Base-by-base conservation (phyloP, 2,113 vertebrate species). In the Catharus fuscescens region DNA sequence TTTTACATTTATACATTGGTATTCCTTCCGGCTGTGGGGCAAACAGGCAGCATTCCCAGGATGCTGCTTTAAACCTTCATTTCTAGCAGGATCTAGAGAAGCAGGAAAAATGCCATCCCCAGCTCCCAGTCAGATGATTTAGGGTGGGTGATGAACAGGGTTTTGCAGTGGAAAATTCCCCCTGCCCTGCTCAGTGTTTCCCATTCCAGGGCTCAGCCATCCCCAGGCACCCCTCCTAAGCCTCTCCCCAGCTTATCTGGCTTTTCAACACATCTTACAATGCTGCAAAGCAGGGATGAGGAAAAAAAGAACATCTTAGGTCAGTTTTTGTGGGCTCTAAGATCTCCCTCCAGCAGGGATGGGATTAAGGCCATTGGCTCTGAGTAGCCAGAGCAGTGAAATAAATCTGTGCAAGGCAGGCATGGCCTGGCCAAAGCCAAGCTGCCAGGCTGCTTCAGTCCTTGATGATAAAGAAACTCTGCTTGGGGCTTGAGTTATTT, bases 71-170 rank as follows among this genome's bases (percentile, higher is more conserved):
- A 17, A 66, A 15, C 47, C 61, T 61, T 31, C 3, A 1, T 31
- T 73, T 29, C 79, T 28, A 21, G 5, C 31, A 4, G 42, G n/a
- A 85, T 11, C 14, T 4, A 3, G 79, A n/a, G 32, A 34, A 77
- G 48, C 26, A 28, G 81, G 47, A 10, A 25, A 45, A 78, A 53
- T 4, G 2, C 10, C 81, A 21, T 14, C 7, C 52, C 47, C 65
- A 57, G 64, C 67, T 69, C 29, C 0, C 38, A 47, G 56, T 0
- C 7, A 8, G 29, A 15, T 0, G 2, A 6, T 45, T 53, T 10
- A 5, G 25, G 38, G 52, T 36, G 38, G 52, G 28, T n/a, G 82
- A 59, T 45, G 40, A 90, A 48, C 0, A 5, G 38, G 47, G 28
- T 0, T 56, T 45, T 45, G 60, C 56, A 12, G 38, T 20, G 47